phyloP scores from a whole-genome alignment of 2,888 invertebrate species.

The Drosophila prostipennis region DNA sequence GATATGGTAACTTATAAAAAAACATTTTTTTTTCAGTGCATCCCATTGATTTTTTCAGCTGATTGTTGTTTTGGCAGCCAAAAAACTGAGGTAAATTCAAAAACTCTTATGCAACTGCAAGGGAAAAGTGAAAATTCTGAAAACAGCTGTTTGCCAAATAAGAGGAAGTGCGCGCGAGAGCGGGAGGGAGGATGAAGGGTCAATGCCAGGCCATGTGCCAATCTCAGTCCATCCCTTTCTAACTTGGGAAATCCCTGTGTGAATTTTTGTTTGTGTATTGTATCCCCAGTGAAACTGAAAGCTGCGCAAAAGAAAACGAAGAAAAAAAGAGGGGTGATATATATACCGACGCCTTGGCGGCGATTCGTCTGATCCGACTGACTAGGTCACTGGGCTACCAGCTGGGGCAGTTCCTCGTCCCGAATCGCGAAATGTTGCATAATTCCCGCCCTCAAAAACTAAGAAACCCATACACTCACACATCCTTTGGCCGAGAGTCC shows the following conservation, averaged over 20 bases:
- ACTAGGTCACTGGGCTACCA: conserved; percentile 72
- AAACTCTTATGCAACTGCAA: conserved; percentile 59
- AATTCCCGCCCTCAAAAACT: conserved; percentile 25
- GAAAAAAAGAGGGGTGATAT: not conserved
- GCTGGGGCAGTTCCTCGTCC: conserved; percentile 55
- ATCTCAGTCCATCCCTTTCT: conserved; percentile 34
- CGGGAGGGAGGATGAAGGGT: conserved; percentile 45
- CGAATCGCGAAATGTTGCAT: conserved; percentile 56
- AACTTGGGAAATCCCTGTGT: conserved; percentile 6
- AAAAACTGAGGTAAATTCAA: conserved; percentile 13
- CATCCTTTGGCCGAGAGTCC: conserved; percentile 28
- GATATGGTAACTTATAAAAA: too few species aligned
- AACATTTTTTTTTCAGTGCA: not conserved
- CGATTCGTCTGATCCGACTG: conserved; percentile 55
- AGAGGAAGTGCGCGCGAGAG: conserved; percentile 13
- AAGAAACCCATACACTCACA: not conserved
- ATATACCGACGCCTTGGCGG: conserved; percentile 47
- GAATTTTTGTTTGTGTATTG: conserved; percentile 20
- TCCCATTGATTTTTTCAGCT: conserved; percentile 40
- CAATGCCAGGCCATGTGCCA: conserved; percentile 69
- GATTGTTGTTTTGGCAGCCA: conserved; percentile 37
- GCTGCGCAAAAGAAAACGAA: conserved; percentile 51
- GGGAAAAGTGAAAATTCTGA: conserved; percentile 14
- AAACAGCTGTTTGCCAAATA: conserved; percentile 21
- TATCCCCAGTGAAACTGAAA: conserved; percentile 64